phyloP scores from a whole-genome alignment of 1,140 invertebrate genomes.

The Potamilus streckersoni region DNA sequence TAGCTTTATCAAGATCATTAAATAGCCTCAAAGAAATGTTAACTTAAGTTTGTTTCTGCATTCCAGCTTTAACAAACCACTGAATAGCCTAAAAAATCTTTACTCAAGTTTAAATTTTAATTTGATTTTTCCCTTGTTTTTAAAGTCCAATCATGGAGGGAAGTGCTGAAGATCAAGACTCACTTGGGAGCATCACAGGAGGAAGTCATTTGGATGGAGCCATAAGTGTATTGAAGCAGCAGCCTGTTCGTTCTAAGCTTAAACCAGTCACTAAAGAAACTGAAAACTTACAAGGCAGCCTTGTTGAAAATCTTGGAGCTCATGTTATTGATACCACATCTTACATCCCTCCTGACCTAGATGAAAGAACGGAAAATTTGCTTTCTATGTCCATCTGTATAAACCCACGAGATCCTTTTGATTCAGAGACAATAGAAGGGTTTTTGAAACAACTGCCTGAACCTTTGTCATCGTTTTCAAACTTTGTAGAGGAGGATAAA shows the following conservation, averaged over 20 bases:
- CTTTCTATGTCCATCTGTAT: constrained; percentile 44
- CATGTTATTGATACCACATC: constrained; percentile 54
- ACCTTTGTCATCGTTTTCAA: constrained; percentile 43
- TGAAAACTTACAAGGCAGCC: constrained; percentile 1
- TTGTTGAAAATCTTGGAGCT: constrained; percentile 26
- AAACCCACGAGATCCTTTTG: constrained; percentile 65
- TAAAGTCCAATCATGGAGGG: constrained; percentile 60
- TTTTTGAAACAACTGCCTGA: constrained; percentile 45
- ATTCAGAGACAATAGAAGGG: constrained; percentile 47
- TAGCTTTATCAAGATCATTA: too few relatives aligned
- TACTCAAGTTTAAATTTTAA: not conserved
- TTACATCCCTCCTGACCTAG: constrained; percentile 50
- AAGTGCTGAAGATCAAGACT: constrained; percentile 45
- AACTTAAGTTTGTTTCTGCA: too few relatives aligned
- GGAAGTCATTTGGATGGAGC: too few relatives aligned
- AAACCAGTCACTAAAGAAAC: constrained; percentile 18
- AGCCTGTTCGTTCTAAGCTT: not conserved
- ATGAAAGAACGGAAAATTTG: constrained; percentile 42
- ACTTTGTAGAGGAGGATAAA: constrained; percentile 25
- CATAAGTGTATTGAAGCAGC: not conserved
- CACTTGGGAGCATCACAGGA: not conserved
- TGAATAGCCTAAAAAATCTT: not conserved
- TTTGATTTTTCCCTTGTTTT: not conserved
- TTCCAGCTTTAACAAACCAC: too few relatives aligned
- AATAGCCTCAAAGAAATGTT: too few relatives aligned